Base-by-base conservation (phyloP, 2,797 vertebrate genomes). In the Ptychobarbus kaznakovi region DNA sequence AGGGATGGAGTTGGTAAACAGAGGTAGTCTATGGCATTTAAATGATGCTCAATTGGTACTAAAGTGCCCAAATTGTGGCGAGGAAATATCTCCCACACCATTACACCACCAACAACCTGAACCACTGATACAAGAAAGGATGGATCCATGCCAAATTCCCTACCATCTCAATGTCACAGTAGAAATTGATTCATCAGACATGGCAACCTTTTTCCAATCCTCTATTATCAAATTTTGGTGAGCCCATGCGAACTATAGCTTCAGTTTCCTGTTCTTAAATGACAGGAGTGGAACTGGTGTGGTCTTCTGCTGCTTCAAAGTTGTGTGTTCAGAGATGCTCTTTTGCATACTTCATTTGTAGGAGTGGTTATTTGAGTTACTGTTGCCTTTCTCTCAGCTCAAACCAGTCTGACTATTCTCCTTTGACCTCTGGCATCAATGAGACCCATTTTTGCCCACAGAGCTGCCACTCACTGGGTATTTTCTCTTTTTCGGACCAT, bases 401-500 rank as follows among this genome's bases (percentile, higher is more conserved):
- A 9, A 49, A 22, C 3, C 61, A 81, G 61, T 86, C 69, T 74
- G 25, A 28, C 80, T 65, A 86, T 87, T 89, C 49, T 86, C 84
- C 42, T 86, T 68, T 86, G 85, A 84, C 65, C 82, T 89, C 51
- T 85, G 68, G 32, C 86, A 86, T 85, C 83, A 87, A 85, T 68
- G 77, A 83, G 46, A 28, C 74, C 10, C 63, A 66, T 35, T 18
- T 66, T 66, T 18, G 28, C 15, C 28, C 63, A 4, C 63, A 68
- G 8, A 68, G 32, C 65, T 68, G 65, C 65, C 32, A 9, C 65
- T 10, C 65, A 68, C 65, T 68, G 16, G 7, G 8, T 68, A 68
- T 68, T 38, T 38, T 66, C 63, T 66, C 65, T 66, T 66, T 66
- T 18, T 66, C 16, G 0, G 7, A 66, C 7, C 28, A 66, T 68